phyloP scores from a whole-genome alignment of 1,140 invertebrate species.

The Popillia japonica region DNA sequence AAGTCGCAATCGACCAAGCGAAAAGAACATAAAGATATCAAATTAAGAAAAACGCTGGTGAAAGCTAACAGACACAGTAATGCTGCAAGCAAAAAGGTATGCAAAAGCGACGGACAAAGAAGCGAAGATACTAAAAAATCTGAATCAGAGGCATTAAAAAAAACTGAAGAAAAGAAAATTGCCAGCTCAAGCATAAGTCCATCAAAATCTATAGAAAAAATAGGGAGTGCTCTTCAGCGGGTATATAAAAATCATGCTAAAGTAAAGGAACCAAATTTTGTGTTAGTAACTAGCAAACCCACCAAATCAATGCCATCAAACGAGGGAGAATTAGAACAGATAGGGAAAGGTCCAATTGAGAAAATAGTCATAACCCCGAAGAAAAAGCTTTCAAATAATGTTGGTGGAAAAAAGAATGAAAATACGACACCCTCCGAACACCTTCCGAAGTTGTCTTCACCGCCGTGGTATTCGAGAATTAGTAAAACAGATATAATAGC shows the following conservation, averaged over 20 bases:
- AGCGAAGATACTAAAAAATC: background rate
- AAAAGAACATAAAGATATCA: background rate
- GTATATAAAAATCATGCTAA: background rate
- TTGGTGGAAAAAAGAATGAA: background rate
- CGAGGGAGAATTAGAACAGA: background rate
- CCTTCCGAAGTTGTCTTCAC: background rate
- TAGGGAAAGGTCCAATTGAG: background rate
- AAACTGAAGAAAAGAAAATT: background rate
- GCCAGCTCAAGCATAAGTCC: too few relatives aligned
- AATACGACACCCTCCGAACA: background rate
- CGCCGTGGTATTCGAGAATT: background rate
- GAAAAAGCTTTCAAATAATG: background rate
- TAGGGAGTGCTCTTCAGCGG: too few relatives aligned
- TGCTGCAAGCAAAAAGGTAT: background rate
- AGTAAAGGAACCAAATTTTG: background rate
- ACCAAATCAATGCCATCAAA: background rate
- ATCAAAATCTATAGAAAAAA: background rate
- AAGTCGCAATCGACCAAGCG: background rate
- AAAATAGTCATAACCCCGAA: background rate
- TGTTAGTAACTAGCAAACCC: background rate
- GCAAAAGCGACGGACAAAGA: background rate
- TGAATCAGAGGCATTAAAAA: background rate
- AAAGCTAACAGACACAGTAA: background rate
- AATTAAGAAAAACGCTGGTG: background rate
- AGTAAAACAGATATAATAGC: slow-evolving; percentile 3